Conservation (phyloP, 2,113 vertebrate genomes). For the Psilopsiagon aurifrons region DNA sequence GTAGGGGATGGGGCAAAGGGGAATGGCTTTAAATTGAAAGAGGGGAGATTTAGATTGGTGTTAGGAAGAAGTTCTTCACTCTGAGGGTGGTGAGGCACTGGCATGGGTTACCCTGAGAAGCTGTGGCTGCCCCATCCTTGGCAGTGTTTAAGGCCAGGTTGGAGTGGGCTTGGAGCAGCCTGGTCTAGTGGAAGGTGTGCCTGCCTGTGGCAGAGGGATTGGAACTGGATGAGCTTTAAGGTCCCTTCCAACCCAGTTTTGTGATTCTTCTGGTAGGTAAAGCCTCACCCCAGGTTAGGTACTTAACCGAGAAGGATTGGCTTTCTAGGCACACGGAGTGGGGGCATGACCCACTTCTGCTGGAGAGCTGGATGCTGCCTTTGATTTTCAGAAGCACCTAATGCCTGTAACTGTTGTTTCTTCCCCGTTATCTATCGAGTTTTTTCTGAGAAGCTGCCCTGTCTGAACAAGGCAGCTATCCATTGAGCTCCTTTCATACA, state of each 20-base stretch:
- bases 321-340: not conserved
- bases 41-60: not conserved
- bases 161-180: not conserved
- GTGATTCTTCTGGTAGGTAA: not conserved
- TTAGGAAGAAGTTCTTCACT: not conserved
- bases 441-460: not conserved
- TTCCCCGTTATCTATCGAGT: not conserved
- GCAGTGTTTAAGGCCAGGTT: not conserved
- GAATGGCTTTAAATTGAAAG: not conserved
- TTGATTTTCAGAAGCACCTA: not conserved
- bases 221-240: not conserved
- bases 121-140: not conserved
- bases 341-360: not conserved
- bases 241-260: not conserved
- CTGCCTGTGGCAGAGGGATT: not conserved
- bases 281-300: not conserved
- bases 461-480: not conserved
- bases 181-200: not conserved
- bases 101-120: not conserved
- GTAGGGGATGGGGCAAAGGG: not conserved
- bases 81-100: not conserved
- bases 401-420: not conserved
- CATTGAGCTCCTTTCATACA: not conserved
- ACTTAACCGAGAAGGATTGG: not conserved
- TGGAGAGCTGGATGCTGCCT: not conserved